phyloP scores from a whole-genome alignment of 2,113 vertebrate species.

The Hydrochoerus hydrochaeris region DNA sequence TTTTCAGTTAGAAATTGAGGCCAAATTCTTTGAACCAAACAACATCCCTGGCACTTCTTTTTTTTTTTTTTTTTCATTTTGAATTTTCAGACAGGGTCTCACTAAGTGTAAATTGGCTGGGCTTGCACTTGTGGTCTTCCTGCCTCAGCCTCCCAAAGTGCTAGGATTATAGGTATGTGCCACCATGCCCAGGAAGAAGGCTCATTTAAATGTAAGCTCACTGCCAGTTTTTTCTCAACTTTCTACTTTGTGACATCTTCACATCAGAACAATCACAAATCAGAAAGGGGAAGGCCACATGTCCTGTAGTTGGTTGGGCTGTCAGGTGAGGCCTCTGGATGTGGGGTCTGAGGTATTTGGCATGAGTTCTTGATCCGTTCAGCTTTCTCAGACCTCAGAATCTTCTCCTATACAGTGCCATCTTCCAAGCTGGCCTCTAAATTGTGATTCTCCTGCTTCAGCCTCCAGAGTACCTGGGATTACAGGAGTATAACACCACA shows the following conservation, averaged over 20 bases:
- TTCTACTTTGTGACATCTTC: background rate
- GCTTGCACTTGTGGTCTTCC: background rate
- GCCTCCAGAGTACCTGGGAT: background rate
- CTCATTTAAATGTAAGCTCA: background rate
- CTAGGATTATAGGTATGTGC: background rate
- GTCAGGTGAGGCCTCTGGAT: background rate
- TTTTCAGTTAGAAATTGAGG: background rate
- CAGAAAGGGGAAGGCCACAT: background rate
- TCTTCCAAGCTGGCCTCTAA: background rate
- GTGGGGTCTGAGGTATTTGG: background rate
- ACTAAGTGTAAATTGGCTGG: background rate
- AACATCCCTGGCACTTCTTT: background rate
- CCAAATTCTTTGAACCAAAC: background rate
- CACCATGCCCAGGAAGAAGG: background rate
- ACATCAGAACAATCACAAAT: background rate
- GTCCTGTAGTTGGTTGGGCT: background rate
- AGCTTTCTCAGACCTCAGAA: background rate
- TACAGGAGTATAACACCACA: background rate
- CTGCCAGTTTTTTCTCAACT: background rate
- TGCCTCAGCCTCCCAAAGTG: background rate
- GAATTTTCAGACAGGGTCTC: background rate
- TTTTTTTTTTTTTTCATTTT: background rate
- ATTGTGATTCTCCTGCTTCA: background rate
- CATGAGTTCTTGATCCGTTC: background rate
- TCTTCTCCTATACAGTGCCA: rapidly evolving